Conservation (phyloP, 2,888 invertebrate genomes). For the Gymnosoma rotundatum region DNA sequence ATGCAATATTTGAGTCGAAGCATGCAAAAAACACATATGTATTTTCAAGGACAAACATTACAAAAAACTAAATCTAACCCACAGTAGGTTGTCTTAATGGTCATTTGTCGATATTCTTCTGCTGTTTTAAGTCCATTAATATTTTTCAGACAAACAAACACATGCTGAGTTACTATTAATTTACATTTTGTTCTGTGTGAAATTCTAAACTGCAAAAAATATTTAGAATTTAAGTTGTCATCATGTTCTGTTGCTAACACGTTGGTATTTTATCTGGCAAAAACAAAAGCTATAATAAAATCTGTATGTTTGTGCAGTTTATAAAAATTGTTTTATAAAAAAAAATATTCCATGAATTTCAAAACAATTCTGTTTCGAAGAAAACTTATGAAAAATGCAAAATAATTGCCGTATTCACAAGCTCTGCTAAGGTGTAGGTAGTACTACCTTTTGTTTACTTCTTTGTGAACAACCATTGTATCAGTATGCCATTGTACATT, state of each 20-base stretch:
- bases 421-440: too few relatives aligned
- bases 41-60: too few relatives aligned
- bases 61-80: not conserved
- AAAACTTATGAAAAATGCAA: not conserved
- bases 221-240: constrained; percentile 28
- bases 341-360: constrained; percentile 30
- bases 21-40: too few relatives aligned
- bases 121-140: not conserved
- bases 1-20: too few relatives aligned
- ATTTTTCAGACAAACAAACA: constrained; percentile 4
- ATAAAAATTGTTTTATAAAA: constrained; percentile 42
- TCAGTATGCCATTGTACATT: too few relatives aligned
- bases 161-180: constrained; percentile 49
- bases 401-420: too few relatives aligned
- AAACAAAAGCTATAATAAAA: constrained; percentile 25
- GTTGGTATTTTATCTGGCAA: constrained; percentile 27
- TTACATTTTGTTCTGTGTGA: constrained; percentile 27
- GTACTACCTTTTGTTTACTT: too few relatives aligned
- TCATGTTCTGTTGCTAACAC: constrained; percentile 19
- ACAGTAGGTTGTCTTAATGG: not conserved
- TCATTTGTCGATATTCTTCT: constrained; percentile 9
- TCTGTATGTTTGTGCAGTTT: constrained; percentile 4
- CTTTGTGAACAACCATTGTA: too few relatives aligned
- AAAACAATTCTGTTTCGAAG: constrained; percentile 32
- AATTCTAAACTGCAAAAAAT: constrained; percentile 36